Evolutionary conservation across 2,797 vertebrate species (phyloP), one percentile per base, ranked within the genome.

Genomic region (Halcyon smyrnensis): DNA sequence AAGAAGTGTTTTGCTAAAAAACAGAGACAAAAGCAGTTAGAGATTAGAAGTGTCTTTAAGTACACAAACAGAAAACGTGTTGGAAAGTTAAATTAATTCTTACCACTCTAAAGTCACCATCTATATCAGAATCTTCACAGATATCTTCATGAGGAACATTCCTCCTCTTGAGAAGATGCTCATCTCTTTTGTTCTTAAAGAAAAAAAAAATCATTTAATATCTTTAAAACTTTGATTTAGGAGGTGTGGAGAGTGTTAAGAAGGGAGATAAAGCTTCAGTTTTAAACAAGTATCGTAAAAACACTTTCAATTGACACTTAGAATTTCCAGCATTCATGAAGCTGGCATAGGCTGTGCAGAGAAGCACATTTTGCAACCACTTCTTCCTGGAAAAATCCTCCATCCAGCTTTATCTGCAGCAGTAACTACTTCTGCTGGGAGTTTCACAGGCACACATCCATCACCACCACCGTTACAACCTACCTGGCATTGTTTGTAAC

Each of bases 61-160:
- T 12, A 73, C 15, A 11, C 32, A 70, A 65, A 90, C 36, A n/a
- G 14, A 60, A 15, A 12, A 39, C 12, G 28, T 6, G 1, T 12
- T 17, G 60, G 39, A 2, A 11, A 78, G 24, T 43, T 20, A 48
- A 77, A 30, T 43, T 19, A 46, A 68, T 87, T 70, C 98, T 89
- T 98, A 99, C 99, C 98, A 99, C 99, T 99, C 99, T 99, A 86
- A 99, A 99, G 97, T 99, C 99, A 74, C 99, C 99, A 77, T 99
- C 99, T 36, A 98, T 98, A 95, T 99, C 99, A 60, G 99, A 99
- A 96, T 99, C 99, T 96, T 99, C 99, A 94, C 99, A 99, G 96
- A 99, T 98, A 97, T 99, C 99, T 97, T 99, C 99, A 63, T 99
- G 98, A 15, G 99, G 99, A 69, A 99, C 99, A 64, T 99, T 99